Percentiles rank a stretch among this genome's conserved stretches.
Conservation (phyloP, 2,113 vertebrate species). For the Nannobrachium achirus region DNA sequence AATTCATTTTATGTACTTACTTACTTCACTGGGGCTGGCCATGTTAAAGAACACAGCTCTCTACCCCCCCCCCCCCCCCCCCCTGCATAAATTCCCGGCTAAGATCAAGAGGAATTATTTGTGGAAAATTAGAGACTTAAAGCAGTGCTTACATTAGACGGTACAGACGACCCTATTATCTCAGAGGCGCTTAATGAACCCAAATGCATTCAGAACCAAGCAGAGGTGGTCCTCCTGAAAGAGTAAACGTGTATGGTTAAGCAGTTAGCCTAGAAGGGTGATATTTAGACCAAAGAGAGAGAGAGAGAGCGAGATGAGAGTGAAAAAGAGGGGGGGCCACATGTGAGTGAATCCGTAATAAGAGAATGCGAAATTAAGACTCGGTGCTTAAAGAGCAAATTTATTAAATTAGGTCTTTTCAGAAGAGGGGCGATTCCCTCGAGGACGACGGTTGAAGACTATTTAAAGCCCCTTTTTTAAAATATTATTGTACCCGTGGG, state of each 20-base stretch:
- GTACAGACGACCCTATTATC: slow-evolving; percentile 72
- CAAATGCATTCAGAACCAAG: slow-evolving; percentile 62
- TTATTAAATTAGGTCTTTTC: slow-evolving; percentile 84
- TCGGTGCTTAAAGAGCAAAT: slow-evolving; percentile 80
- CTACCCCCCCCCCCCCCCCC: slow-evolving; percentile 12
- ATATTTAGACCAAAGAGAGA: slow-evolving; percentile 73
- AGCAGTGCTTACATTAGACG: slow-evolving; percentile 77
- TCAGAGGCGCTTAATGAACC: slow-evolving; percentile 79
- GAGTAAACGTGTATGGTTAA: slow-evolving; percentile 74
- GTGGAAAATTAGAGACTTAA: slow-evolving; percentile 79
- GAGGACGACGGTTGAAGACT: slow-evolving; percentile 72
- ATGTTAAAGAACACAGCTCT: slow-evolving; percentile 63
- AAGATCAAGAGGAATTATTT: slow-evolving; percentile 83
- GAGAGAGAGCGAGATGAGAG: no score
- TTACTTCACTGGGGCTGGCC: slow-evolving; percentile 70
- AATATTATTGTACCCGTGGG: slow-evolving; percentile 75
- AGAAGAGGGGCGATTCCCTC: slow-evolving; percentile 66
- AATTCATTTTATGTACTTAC: slow-evolving; percentile 75
- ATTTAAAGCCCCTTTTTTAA: slow-evolving; percentile 78
- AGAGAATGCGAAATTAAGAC: slow-evolving; percentile 75
- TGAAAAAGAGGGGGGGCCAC: slow-evolving; percentile 42
- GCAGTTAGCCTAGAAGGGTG: slow-evolving; percentile 73
- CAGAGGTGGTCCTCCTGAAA: slow-evolving; percentile 80
- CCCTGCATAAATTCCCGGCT: slow-evolving; percentile 73
- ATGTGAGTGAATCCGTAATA: slow-evolving; percentile 77